Evolutionary conservation across 2,888 invertebrate species (phyloP), one percentile per base, ranked within the genome.

Genomic region (Artemia sinica): DNA sequence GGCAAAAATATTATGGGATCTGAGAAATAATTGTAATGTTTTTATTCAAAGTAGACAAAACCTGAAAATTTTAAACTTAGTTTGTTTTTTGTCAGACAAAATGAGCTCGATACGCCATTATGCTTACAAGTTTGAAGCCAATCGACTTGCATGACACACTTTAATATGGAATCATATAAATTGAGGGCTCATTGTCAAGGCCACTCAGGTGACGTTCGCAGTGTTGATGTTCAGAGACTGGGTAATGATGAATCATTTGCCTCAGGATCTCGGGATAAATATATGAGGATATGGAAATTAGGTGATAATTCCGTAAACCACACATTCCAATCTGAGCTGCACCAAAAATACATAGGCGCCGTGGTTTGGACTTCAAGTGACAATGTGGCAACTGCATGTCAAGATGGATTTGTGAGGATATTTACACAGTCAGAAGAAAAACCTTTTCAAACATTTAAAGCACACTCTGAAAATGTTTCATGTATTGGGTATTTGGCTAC

Each of bases 181-280:
- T 80, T 93, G 72, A 87, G 91, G 77, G 83, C 86, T 75, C 83
- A 85, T 73, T 79, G 93, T 68, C 79, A 80, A 73, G 91, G 90
- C 0, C 94, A 95, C 78, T 85, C 86, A 66, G 81, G 86, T 76
- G 94, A 95, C 77, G 91, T 95, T 28, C 83, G 94, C 74, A 84
- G 87, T 69, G 83, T 94, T 28, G 83, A 83, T 68, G 81, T 81
- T 12, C 77, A 79, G 6, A 79, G 82, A 71, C 65, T 12, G 85
- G 86, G 73, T 86, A 86, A 75, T 84, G 84, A 72, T 58, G 58
- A 58, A 18, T n/a, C n/a, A 58, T n/a, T 58, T 58, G 58, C 58
- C 8, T 14, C 58, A 9, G 58, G 14, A 58, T 58, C 58, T 1
- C 8, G 58, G n/a, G 58, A 58, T 58, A 58, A 58, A 58, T 58